Evolutionary conservation across 2,797 vertebrate species (phyloP), one percentile per base, ranked within the genome.

Genomic region (Coluber constrictor): DNA sequence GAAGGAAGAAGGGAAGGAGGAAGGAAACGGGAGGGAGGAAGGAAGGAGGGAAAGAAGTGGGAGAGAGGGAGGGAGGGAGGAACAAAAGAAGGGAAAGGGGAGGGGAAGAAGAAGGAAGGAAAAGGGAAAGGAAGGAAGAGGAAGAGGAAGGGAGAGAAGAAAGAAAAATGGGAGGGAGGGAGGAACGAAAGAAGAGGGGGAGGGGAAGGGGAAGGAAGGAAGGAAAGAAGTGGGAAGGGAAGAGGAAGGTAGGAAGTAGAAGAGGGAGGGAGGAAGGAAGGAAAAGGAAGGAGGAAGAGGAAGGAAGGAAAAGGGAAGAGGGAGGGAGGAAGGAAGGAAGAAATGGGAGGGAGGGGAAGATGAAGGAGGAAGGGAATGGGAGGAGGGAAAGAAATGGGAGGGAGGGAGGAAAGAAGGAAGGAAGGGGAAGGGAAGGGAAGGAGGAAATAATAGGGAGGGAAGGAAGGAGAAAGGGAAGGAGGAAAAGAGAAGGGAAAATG

Each of bases 51-150:
- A 51, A 51, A 9, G 2, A 25, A 8, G 1, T 12, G 4, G 23
- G 25, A 10, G 1, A 1, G 47, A 3, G 20, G 4, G 3, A 10
- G 2, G 5, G 15, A 3, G 6, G 3, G 0, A 15, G 1, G 51
- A 15, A 3, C 15, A 15, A 27, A 55, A 51, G 4, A 6, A 15
- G 5, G 25, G 47, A 12, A 11, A 51, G 15, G 16, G 16, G 12
- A 4, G 37, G 5, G 20, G 12, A 27, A 51, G 20, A 5, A 25
- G 43, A 37, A 37, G 37, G 37, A 37, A 37, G 37, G 25, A 1
- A 3, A 0, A 9, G 37, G 23, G 3, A 3, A 27, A 3, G 0
- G 2, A 83, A 0, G 3, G 23, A 1, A 3, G 4, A n/a, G n/a
- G n/a, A n/a, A n/a, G 20, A 0, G 20, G 11, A 11, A 15, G 12